Evolutionary conservation across 2,888 invertebrate species (phyloP).

Genomic region (Augiades crinisus): DNA sequence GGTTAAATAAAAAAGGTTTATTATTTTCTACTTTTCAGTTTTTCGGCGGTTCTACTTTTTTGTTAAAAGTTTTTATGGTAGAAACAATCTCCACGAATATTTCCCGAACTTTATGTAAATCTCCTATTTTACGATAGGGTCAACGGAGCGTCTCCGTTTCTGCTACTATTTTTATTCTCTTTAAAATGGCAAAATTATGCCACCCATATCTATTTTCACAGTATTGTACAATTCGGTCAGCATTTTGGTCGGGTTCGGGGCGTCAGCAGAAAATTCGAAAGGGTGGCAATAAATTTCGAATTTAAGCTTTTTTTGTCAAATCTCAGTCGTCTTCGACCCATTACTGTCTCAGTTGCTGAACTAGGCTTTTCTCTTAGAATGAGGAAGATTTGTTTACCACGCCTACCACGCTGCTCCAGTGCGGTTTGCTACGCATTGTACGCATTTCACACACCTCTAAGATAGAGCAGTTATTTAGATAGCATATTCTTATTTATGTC

Average conservation of each 20-base stretch:
- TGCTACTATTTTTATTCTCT: slow-evolving; percentile 25
- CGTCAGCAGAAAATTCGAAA: slow-evolving; percentile 8
- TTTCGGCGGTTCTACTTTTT: too few relatives aligned
- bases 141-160: slow-evolving; percentile 8
- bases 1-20: too few relatives aligned
- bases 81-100: not conserved
- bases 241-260: slow-evolving; percentile 1
- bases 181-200: slow-evolving; percentile 34
- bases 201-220: slow-evolving; percentile 29
- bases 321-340: not conserved
- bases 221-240: slow-evolving; percentile 29
- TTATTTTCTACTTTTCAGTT: too few relatives aligned
- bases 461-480: too few relatives aligned
- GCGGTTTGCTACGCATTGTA: too few relatives aligned
- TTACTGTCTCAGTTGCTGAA: too few relatives aligned
- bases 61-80: too few relatives aligned
- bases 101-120: slow-evolving; percentile 23
- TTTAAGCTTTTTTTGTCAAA: not conserved
- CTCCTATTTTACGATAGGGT: slow-evolving; percentile 19
- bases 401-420: too few relatives aligned
- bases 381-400: too few relatives aligned
- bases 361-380: too few relatives aligned
- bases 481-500: too few relatives aligned
- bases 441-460: too few relatives aligned
- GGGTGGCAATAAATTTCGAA: slow-evolving; percentile 7